phyloP scores from a whole-genome alignment of 1,140 invertebrate species.

The Cylas formicarius region DNA sequence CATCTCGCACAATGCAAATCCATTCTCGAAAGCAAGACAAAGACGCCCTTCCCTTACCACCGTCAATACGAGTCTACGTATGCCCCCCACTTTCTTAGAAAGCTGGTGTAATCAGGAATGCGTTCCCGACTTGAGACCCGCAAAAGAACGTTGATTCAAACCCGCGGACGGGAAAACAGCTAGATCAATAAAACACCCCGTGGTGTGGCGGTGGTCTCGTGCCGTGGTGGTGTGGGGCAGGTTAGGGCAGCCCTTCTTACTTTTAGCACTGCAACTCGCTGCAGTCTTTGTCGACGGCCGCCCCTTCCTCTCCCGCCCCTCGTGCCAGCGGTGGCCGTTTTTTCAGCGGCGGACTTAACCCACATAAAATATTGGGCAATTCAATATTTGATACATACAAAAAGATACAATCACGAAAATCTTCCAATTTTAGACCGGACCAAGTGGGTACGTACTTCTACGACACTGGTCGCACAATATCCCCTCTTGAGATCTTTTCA shows the following conservation, averaged over 20 bases:
- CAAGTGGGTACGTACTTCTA: no score
- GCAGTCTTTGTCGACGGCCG: slow-evolving; percentile 30
- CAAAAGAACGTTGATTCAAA: slow-evolving; percentile 30
- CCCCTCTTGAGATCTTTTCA: no score
- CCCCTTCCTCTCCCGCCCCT: slow-evolving; percentile 21
- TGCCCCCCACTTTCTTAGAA: no score
- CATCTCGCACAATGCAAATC: no score
- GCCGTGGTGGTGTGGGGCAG: slow-evolving; percentile 31
- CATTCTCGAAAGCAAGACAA: no score
- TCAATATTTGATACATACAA: not conserved
- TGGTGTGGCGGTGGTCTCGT: no score
- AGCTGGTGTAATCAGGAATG: slow-evolving; percentile 12
- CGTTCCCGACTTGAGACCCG: slow-evolving; percentile 29
- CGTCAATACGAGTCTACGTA: no score
- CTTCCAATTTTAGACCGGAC: no score
- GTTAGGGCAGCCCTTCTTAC: slow-evolving; percentile 29
- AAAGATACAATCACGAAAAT: not conserved
- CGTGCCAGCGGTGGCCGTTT: slow-evolving; percentile 5
- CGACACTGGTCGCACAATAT: no score
- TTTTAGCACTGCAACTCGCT: slow-evolving; percentile 15
- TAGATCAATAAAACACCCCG: slow-evolving; percentile 31
- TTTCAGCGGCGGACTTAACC: slow-evolving; percentile 4
- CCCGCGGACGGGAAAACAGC: slow-evolving; percentile 26
- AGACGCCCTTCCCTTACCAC: no score
- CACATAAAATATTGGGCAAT: no score